These are phyloP conservation scores for Anarrhichthys ocellatus DNA, from an alignment of 2,113 vertebrate genomes.

Conservation along the genomic window DNA sequence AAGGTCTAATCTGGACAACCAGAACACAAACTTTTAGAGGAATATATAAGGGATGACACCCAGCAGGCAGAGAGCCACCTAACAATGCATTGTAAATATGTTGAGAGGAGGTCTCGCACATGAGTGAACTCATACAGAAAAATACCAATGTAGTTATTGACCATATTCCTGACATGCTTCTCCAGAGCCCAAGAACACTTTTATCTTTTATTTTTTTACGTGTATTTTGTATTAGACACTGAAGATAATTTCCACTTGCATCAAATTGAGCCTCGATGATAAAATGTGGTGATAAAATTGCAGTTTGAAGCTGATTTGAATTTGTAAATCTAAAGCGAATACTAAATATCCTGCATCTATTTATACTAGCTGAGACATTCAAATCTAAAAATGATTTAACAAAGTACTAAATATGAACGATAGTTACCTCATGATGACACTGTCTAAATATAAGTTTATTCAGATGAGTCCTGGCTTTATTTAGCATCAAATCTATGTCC, in stretches of 20 bases:
- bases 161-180: slow-evolving; percentile 7
- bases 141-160: slow-evolving; percentile 16
- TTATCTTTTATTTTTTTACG: not conserved
- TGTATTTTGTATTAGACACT: slow-evolving; percentile 44
- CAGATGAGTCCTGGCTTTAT: slow-evolving; percentile 45
- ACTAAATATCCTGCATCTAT: slow-evolving; percentile 40
- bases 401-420: slow-evolving; percentile 43
- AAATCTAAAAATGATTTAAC: slow-evolving; percentile 17
- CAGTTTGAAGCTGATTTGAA: slow-evolving; percentile 46
- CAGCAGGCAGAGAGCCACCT: slow-evolving; percentile 47
- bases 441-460: slow-evolving; percentile 40
- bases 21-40: slow-evolving; percentile 73
- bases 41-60: slow-evolving; percentile 67
- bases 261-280: slow-evolving; percentile 49
- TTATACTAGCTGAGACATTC: slow-evolving; percentile 38
- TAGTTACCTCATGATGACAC: slow-evolving; percentile 35
- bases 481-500: slow-evolving; percentile 45
- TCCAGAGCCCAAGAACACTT: not conserved
- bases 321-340: slow-evolving; percentile 48
- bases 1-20: slow-evolving; percentile 78
- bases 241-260: slow-evolving; percentile 47
- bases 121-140: slow-evolving; percentile 9
- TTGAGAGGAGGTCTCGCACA: slow-evolving; percentile 27
- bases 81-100: slow-evolving; percentile 42
- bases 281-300: slow-evolving; percentile 12